Evolutionary conservation across 2,797 vertebrate species (phyloP).

Genomic region (Sebastes nivosus): DNA sequence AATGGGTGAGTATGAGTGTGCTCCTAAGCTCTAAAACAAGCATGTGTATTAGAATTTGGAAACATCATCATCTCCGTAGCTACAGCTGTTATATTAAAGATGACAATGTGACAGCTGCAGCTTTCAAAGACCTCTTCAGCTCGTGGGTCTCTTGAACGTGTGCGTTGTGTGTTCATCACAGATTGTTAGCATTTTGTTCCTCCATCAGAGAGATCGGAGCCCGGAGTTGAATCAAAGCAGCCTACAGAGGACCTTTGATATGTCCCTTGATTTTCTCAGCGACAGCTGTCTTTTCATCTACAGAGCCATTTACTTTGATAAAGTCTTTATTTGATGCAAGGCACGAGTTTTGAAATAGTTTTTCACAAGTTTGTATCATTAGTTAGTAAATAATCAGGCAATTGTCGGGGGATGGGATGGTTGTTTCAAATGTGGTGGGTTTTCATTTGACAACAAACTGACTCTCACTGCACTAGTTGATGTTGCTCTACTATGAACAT

Average conservation of each 20-base stretch:
- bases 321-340: neutral
- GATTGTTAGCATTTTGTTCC: neutral
- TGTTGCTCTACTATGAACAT: neutral
- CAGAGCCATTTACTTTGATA: neutral
- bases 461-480: neutral
- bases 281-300: constrained; percentile 7
- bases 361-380: neutral
- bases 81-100: neutral
- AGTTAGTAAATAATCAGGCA: neutral
- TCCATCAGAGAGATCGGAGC: neutral
- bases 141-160: neutral
- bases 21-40: neutral
- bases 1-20: neutral
- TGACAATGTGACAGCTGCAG: constrained; percentile 8
- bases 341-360: neutral
- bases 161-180: neutral
- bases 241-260: neutral
- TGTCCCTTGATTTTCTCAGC: neutral
- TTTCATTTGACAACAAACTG: neutral
- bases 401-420: too few species aligned
- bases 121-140: neutral
- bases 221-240: neutral
- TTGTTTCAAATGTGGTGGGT: neutral
- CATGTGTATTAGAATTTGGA: constrained; percentile 1
- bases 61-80: neutral